Evolutionary conservation across 2,797 vertebrate species (phyloP).

Genomic region (Eulemur mongoz): DNA sequence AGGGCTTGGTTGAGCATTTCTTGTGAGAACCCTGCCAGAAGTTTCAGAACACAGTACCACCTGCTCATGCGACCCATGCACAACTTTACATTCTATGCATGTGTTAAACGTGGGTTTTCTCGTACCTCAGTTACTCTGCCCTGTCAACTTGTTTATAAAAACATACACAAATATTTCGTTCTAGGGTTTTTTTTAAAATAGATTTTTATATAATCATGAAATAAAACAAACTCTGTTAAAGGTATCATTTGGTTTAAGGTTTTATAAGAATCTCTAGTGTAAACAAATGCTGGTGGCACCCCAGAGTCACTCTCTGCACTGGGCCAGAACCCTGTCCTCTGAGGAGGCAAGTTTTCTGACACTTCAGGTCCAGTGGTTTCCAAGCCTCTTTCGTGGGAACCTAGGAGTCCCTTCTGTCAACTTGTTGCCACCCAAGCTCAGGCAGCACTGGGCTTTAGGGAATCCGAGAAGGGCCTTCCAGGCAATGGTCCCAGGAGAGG

Average conservation of each 20-base stretch:
- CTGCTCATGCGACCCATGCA: fast-evolving
- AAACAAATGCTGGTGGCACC: background rate
- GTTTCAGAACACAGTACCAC: background rate
- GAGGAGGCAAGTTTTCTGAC: too few relatives aligned
- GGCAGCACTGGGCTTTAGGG: background rate
- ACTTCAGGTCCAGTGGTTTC: too few relatives aligned
- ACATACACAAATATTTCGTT: background rate
- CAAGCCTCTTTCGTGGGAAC: background rate
- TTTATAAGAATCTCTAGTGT: background rate
- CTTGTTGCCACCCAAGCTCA: fast-evolving
- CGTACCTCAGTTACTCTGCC: background rate
- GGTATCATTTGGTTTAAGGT: background rate
- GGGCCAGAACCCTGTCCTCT: fast-evolving
- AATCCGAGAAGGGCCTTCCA: too few relatives aligned
- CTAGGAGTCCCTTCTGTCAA: too few relatives aligned
- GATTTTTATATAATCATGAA: background rate
- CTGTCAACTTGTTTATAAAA: background rate
- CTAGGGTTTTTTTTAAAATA: too few relatives aligned
- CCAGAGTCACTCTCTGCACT: background rate
- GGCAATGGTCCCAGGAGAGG: background rate
- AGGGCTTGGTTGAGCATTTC: background rate
- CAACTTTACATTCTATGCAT: fast-evolving
- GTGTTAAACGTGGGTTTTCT: background rate
- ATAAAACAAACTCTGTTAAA: background rate
- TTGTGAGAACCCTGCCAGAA: background rate